Evolutionary conservation across 2,888 invertebrate species (phyloP).

Genomic region (Drosophila nigricruria): DNA sequence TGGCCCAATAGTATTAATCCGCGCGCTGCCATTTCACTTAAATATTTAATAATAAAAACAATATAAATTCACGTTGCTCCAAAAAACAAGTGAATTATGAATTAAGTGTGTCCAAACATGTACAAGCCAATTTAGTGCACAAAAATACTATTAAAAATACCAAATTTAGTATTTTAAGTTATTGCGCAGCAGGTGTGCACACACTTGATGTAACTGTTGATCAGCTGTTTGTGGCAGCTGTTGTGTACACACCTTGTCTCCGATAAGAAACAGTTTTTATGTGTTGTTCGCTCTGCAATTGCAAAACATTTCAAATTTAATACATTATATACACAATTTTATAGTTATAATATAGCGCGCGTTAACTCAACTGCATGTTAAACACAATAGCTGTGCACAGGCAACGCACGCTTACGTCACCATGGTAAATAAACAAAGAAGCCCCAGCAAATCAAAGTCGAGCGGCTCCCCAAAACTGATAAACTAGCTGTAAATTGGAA

Average conservation of each 20-base stretch:
- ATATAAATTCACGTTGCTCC: neutral
- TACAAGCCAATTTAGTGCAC: neutral
- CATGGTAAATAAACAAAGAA: constrained; percentile 75
- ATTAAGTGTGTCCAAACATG: constrained; percentile 30
- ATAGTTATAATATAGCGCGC: constrained; percentile 9
- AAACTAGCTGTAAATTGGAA: constrained; percentile 6
- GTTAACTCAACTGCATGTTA: constrained; percentile 40
- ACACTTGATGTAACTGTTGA: constrained; percentile 43
- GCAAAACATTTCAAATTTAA: constrained; percentile 17
- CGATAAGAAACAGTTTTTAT: constrained; percentile 72
- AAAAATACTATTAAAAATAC: constrained; percentile 9
- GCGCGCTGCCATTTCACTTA: constrained; percentile 85
- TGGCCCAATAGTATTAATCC: constrained; percentile 89
- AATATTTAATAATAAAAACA: constrained; percentile 24
- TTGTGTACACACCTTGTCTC: constrained; percentile 56
- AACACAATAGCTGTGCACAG: constrained; percentile 21
- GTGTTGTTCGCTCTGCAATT: constrained; percentile 39
- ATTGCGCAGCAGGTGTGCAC: constrained; percentile 46
- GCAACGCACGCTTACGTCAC: constrained; percentile 46
- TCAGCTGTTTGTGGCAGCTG: constrained; percentile 56
- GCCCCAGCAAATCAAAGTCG: constrained; percentile 46
- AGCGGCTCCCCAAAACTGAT: constrained; percentile 17
- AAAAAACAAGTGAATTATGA: neutral
- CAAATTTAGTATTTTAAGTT: neutral
- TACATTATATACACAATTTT: constrained; percentile 18